A percentile compares a stretch with the other conserved stretches of the same genome.
phyloP scores from a whole-genome alignment of 2,797 vertebrate species.

The Sebastes aleutianus region DNA sequence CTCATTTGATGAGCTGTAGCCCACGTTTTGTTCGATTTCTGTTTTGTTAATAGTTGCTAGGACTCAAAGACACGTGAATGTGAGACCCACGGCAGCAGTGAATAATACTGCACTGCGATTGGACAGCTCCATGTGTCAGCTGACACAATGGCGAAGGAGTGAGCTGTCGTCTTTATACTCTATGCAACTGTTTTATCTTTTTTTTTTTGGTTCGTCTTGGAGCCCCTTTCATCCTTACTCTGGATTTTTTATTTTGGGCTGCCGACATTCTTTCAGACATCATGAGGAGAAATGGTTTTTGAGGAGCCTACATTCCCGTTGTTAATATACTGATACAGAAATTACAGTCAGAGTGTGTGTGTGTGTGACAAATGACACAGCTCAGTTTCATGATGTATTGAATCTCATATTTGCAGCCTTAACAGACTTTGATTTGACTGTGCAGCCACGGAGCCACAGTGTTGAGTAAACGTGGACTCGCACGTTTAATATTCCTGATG shows the following conservation, averaged over 20 bases:
- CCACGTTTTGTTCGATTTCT: constrained; percentile 36
- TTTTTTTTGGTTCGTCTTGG: not conserved
- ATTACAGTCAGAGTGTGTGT: constrained; percentile 26
- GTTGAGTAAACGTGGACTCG: constrained; percentile 44
- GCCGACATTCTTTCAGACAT: constrained; percentile 20
- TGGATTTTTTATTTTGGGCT: constrained; percentile 28
- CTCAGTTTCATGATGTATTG: constrained; percentile 28
- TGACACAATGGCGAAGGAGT: constrained; percentile 78
- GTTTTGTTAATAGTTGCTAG: constrained; percentile 65
- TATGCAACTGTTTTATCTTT: constrained; percentile 79
- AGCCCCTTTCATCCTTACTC: not conserved
- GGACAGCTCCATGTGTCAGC: constrained; percentile 82
- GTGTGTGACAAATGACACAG: constrained; percentile 29
- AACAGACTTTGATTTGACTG: constrained; percentile 34
- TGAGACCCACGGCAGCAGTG: constrained; percentile 84
- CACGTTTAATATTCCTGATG: constrained; percentile 57
- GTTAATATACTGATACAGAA: constrained; percentile 33
- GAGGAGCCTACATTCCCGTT: constrained; percentile 8
- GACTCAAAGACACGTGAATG: constrained; percentile 74
- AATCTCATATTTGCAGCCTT: constrained; percentile 37
- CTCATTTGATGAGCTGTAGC: constrained; percentile 30
- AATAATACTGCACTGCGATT: constrained; percentile 86
- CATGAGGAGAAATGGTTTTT: constrained; percentile 1
- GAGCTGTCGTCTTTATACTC: constrained; percentile 86
- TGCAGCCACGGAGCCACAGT: constrained; percentile 28